Percentiles rank a stretch among this genome's conserved stretches.
These are phyloP conservation scores for Nephrotoma flavescens DNA, from an alignment of 2,888 invertebrate genomes.

Conservation along the genomic window DNA sequence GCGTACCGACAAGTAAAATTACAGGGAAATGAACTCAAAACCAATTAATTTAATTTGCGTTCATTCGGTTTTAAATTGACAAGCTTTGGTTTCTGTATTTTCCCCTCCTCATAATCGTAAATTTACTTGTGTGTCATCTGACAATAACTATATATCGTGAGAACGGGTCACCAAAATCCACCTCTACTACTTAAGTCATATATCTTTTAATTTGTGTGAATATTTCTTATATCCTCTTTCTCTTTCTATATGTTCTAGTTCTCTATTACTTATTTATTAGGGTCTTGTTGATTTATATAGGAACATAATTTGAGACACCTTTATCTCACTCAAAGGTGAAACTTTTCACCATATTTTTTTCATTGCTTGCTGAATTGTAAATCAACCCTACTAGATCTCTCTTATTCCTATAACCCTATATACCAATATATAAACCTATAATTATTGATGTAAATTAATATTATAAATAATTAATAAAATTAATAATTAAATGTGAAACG, in stretches of 20 bases:
- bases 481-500: not conserved
- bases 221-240: not conserved
- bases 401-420: not conserved
- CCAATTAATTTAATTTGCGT: not conserved
- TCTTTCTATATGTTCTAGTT: not conserved
- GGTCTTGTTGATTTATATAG: not conserved
- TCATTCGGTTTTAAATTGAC: not conserved
- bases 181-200: not conserved
- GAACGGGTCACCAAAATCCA: not conserved
- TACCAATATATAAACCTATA: not conserved
- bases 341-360: no score
- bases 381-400: not conserved
- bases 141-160: not conserved
- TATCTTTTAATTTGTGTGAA: not conserved
- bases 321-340: no score
- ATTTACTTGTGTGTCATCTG: not conserved
- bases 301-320: not conserved
- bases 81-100: not conserved
- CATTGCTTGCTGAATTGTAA: not conserved
- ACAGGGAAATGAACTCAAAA: slow-evolving; percentile 31
- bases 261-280: not conserved
- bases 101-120: not conserved
- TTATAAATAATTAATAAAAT: not conserved
- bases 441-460: not conserved
- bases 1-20: slow-evolving; percentile 32